Evolutionary conservation across 2,113 vertebrate species (phyloP), one percentile per base, ranked within the genome.

Genomic region (Cephalopholis sonnerati): DNA sequence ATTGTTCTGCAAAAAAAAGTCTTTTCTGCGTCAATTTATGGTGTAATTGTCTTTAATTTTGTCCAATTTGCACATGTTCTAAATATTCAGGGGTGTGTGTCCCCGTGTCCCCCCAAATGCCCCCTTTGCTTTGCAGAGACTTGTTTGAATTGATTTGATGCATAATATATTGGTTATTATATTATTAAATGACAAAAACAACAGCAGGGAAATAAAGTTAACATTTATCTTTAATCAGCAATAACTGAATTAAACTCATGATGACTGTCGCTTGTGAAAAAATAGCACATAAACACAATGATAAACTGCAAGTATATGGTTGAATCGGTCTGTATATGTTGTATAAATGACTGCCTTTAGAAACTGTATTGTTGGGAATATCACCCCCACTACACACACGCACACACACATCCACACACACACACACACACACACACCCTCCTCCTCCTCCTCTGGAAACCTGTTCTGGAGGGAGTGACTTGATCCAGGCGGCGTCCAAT

Each of bases 391-490:
- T 29, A 8, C 69, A 6, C 64, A 16, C 55, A 48, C 25, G 10
- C 39, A 61, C 69, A 57, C 80, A 25, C 29, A 44, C 70, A 36
- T 22, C 39, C 67, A 7, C 29, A 22, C 67, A 24, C 22, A 2
- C 25, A 24, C 51, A 2, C 32, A 1, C 67, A 16, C 66, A 16
- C 5, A 15, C 66, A 53, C 66, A 69, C 25, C 57, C 25, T 27
- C 16, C 63, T 18, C 74, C 44, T 55, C 90, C 90, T 85, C 76
- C 74, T 82, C 72, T 82, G 79, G 78, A 90, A 91, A 93, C 92
- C 93, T 91, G 91, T 92, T 86, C 87, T 89, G 83, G 93, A 92
- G 93, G 94, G 93, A 94, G 93, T 93, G 94, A 93, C 92, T 95
- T 87, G 88, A 90, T 88, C 79, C 91, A 83, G 74, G 91, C 90